Evolutionary conservation across 2,797 vertebrate species (phyloP), one percentile per base, ranked within the genome.

Genomic region (Muscicapa comitata): DNA sequence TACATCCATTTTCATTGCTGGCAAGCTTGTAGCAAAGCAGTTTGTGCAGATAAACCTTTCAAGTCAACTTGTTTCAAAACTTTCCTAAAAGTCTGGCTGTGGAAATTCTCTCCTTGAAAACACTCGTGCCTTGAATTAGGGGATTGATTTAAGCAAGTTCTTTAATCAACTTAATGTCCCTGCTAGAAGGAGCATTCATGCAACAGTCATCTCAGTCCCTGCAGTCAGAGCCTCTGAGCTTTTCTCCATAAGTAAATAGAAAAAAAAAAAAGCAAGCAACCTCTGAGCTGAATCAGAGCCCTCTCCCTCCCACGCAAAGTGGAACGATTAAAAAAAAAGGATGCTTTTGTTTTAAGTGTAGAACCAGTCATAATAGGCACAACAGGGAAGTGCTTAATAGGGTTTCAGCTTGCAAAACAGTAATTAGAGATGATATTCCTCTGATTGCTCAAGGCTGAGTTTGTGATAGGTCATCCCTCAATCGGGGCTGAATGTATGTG

Each of bases 401-500:
- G 91, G 95, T 96, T 95, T 96, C 91, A 90, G 79, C 89, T 94
- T 94, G 95, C 93, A 94, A 93, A 97, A 88, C 89, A 95, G 89
- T 93, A 95, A 95, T 96, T 94, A 96, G 95, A 93, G 94, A 94
- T 95, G 61, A 93, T 96, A 91, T 94, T 96, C 50, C 91, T 81
- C 87, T 96, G 96, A 96, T 95, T 96, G 94, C 95, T 94, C 82
- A 91, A 71, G 96, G 91, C 93, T 88, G 89, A n/a, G 0, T 88
- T 94, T 96, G 91, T 76, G 94, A 96, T 93, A 84, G 94, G 96
- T 96, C 91, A 90, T 90, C 92, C 94, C 96, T 95, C 90, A 88
- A 0, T 61, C 2, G 42, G 71, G 83, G 90, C 77, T 94, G 96
- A 58, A 55, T 74, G 10, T 40, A 79, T 88, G 83, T 48, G 90